Evolutionary conservation across 2,888 invertebrate species (phyloP).

Genomic region (Dicycla oo): DNA sequence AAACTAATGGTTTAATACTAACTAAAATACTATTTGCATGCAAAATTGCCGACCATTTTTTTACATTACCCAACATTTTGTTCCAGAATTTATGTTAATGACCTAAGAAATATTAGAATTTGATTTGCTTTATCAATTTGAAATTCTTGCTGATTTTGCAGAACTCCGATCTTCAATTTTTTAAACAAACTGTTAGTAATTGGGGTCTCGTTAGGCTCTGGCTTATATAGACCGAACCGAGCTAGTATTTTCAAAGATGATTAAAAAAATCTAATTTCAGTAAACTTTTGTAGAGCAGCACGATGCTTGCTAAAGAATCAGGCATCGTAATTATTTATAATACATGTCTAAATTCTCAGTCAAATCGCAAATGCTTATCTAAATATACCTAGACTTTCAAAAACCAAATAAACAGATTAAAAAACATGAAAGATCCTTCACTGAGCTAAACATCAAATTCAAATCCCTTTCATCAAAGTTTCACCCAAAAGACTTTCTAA

Average conservation of each 20-base stretch:
- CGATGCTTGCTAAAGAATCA: neutral
- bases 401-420: constrained; percentile 22
- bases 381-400: neutral
- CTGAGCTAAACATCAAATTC: constrained; percentile 45
- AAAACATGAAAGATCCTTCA: constrained; percentile 12
- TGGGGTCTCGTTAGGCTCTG: neutral
- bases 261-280: no score
- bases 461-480: constrained; percentile 48
- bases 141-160: constrained; percentile 9
- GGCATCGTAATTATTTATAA: neutral
- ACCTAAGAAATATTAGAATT: constrained; percentile 3
- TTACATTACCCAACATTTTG: neutral
- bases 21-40: constrained; percentile 8
- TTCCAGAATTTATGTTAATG: constrained; percentile 7
- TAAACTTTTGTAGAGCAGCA: no score
- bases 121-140: constrained; percentile 8
- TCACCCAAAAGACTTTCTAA: constrained; percentile 52
- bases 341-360: neutral
- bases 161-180: neutral
- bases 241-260: no score
- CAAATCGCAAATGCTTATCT: neutral
- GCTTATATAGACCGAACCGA: no score
- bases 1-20: constrained; percentile 1
- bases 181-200: neutral
- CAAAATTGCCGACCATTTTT: neutral